These are phyloP conservation scores for Tinea semifulvella DNA, from an alignment of 2,888 invertebrate genomes.

Conservation along the genomic window DNA sequence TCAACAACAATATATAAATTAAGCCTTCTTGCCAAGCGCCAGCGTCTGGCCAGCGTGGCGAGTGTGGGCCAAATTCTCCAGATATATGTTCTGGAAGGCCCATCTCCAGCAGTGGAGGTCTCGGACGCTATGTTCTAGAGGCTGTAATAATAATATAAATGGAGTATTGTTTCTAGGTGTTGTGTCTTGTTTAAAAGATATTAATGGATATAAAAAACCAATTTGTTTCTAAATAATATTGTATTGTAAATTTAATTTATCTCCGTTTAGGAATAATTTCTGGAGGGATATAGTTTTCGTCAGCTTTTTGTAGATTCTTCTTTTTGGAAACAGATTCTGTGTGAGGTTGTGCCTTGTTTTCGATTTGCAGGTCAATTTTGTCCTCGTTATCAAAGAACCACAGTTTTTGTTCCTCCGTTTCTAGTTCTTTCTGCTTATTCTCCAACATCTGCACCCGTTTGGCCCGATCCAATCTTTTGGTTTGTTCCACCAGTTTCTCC, in stretches of 20 bases:
- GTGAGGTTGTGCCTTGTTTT: slow-evolving; percentile 57
- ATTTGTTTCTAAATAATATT: too few relatives aligned
- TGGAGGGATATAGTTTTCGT: slow-evolving; percentile 77
- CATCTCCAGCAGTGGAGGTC: too few relatives aligned
- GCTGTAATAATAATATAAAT: too few relatives aligned
- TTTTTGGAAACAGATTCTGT: slow-evolving; percentile 31
- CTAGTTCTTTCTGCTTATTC: slow-evolving; percentile 63
- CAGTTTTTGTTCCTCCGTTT: slow-evolving; percentile 68
- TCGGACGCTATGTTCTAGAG: too few relatives aligned
- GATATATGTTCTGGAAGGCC: too few relatives aligned
- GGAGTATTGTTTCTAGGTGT: too few relatives aligned
- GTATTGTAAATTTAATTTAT: slow-evolving; percentile 27
- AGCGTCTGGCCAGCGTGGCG: too few relatives aligned
- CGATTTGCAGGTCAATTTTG: slow-evolving; percentile 75
- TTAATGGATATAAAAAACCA: too few relatives aligned
- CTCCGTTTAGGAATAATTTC: slow-evolving; percentile 62
- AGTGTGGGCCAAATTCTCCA: too few relatives aligned
- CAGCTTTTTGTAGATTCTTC: slow-evolving; percentile 49
- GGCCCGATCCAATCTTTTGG: slow-evolving; percentile 66
- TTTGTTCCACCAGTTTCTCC: slow-evolving; percentile 67
- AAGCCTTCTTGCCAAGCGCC: too few relatives aligned
- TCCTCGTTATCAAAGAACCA: slow-evolving; percentile 89
- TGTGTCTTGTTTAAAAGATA: too few relatives aligned
- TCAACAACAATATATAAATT: too few relatives aligned
- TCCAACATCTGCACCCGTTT: slow-evolving; percentile 45